Evolutionary conservation across 1,140 invertebrate genomes (phyloP), one percentile per base, ranked within the genome.

Genomic region (Cydia amplana): DNA sequence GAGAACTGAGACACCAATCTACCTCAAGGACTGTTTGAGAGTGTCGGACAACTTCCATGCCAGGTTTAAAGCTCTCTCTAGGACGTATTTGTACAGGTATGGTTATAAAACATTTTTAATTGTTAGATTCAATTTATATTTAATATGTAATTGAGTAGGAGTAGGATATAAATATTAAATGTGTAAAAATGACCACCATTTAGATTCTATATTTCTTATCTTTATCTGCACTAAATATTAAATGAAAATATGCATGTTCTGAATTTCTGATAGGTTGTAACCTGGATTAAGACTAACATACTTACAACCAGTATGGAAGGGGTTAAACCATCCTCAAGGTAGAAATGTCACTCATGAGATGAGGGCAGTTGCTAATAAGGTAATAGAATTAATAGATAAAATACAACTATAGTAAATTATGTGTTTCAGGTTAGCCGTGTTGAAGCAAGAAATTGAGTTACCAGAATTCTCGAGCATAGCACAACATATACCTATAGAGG

Each of bases 21-120:
- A 94, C 78, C 83, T 96, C 12, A 84, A 94, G 12, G 93, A 93
- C 7, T 94, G 92, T 51, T 83, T 93, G 72, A 90, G 93, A 76
- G 95, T 96, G 1, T 91, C 93, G 4, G 82, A 95, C 74, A 82
- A 92, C 14, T 96, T 96, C 81, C 93, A 95, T 88, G 94, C 94
- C 20, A 94, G 95, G 80, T 92, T 87, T 77, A 89, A 93, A 80
- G 95, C 95, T 51, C 89, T 87, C 49, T 94, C 93, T 12, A 93
- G 96, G 74, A 95, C 94, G 64, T 97, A 97, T 85, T 83, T 96
- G 25, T 97, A 96, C 83, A 94, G 96, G 85, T 93, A 95, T 87
- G 78, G 73, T 67, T 67, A 2, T 79, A 75, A 2, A 88, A 87
- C 79, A 77, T 67, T 64, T 77, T 77, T 0, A 81, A 5, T 82